These are phyloP conservation scores for Argopecten irradians DNA, from an alignment of 1,140 invertebrate genomes.

Conservation along the genomic window DNA sequence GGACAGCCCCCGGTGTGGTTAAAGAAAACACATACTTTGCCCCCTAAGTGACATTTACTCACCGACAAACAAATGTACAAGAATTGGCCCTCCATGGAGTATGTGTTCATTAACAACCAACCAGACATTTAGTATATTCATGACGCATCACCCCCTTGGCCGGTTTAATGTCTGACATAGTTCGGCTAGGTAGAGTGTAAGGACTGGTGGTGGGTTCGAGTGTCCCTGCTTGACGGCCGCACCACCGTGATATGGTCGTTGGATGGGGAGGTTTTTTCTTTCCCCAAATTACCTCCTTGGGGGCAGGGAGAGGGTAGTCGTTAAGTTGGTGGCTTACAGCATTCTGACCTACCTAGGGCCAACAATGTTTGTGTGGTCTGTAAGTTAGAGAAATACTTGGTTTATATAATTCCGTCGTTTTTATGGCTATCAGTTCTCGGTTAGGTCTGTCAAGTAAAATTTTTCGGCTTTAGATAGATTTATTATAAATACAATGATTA, in stretches of 20 bases:
- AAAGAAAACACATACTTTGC: conserved; percentile 55
- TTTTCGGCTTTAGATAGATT: not conserved
- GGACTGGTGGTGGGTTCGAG: conserved; percentile 35
- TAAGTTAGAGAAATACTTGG: not conserved
- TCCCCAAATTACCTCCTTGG: conserved; percentile 50
- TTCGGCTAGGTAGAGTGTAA: conserved; percentile 71
- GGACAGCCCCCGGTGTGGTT: conserved; percentile 19
- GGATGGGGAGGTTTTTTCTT: conserved; percentile 47
- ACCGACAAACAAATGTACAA: too few relatives aligned
- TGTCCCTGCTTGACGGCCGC: conserved; percentile 28
- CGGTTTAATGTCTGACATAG: conserved; percentile 76
- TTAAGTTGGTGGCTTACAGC: not conserved
- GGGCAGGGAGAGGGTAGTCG: conserved; percentile 64
- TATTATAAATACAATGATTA: not conserved
- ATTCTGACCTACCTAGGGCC: too few relatives aligned
- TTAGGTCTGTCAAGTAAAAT: not conserved
- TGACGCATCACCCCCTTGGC: conserved; percentile 75
- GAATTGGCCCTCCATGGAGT: conserved; percentile 66
- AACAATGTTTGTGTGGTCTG: too few relatives aligned
- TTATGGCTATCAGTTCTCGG: not conserved
- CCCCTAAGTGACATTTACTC: too few relatives aligned
- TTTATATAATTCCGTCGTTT: not conserved
- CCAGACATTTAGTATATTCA: conserved; percentile 56
- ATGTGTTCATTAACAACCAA: conserved; percentile 53
- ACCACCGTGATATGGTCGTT: conserved; percentile 33